These are phyloP conservation scores for Drosophila saltans DNA, from an alignment of 1,140 invertebrate species.

Conservation along the genomic window DNA sequence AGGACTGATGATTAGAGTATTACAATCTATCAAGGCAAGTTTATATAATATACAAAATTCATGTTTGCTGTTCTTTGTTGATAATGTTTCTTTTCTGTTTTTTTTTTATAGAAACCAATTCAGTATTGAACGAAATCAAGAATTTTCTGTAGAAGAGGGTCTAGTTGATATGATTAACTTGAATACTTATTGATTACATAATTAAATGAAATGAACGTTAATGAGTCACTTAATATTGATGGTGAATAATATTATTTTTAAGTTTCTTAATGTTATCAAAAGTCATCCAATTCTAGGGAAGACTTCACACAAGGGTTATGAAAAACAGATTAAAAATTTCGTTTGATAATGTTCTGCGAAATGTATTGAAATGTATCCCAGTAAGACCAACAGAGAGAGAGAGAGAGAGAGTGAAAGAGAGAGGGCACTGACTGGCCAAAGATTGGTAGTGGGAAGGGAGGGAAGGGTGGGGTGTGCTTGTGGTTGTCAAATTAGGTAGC, in stretches of 20 bases:
- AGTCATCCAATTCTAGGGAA: conserved; percentile 58
- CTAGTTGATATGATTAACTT: no score
- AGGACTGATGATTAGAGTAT: no score
- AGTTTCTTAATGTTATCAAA: conserved; percentile 17
- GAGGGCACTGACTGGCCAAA: not conserved
- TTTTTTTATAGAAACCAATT: no score
- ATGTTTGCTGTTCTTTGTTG: no score
- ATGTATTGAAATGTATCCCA: conserved; percentile 12
- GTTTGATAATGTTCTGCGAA: conserved; percentile 58
- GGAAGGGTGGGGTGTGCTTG: not conserved
- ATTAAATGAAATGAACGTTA: not conserved
- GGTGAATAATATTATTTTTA: conserved; percentile 7
- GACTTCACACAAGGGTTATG: conserved; percentile 24
- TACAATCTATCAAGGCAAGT: no score
- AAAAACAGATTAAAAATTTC: not conserved
- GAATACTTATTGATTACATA: no score
- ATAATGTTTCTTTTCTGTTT: no score
- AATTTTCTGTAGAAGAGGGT: no score
- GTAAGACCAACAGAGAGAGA: not conserved
- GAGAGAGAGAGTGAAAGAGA: not conserved
- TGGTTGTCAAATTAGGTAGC: conserved; percentile 11
- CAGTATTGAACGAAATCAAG: no score
- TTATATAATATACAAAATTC: no score
- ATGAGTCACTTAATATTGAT: not conserved
- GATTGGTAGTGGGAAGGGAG: not conserved